phyloP scores from a whole-genome alignment of 2,113 vertebrate genomes.

The Menura novaehollandiae region DNA sequence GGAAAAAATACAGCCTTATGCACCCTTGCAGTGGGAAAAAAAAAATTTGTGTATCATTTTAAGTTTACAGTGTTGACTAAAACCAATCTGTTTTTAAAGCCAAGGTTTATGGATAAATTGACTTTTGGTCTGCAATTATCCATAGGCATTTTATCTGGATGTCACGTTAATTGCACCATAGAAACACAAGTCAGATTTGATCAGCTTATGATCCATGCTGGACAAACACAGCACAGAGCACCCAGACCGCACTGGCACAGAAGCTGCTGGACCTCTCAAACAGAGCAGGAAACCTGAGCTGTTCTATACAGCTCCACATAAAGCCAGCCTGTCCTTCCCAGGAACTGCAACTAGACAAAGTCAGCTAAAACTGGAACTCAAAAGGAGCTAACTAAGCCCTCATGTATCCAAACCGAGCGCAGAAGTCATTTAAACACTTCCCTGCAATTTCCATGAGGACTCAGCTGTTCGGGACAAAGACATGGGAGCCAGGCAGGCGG shows the following conservation, averaged over 20 bases:
- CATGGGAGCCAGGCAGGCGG: too few species aligned
- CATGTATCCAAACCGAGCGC: background rate
- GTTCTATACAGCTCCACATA: background rate
- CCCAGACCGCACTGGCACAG: background rate
- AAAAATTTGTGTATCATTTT: background rate
- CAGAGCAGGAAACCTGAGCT: background rate
- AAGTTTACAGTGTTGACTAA: background rate
- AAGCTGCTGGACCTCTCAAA: background rate
- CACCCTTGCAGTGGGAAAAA: background rate
- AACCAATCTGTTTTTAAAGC: background rate
- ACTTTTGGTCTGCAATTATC: background rate
- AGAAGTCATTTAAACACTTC: background rate
- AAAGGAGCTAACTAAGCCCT: background rate
- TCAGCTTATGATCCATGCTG: background rate
- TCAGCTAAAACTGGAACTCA: background rate
- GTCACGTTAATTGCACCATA: background rate
- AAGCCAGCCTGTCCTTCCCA: background rate
- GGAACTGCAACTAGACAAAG: background rate
- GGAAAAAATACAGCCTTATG: background rate
- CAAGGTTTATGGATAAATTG: background rate
- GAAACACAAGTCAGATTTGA: background rate
- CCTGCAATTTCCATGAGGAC: background rate
- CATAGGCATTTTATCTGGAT: background rate
- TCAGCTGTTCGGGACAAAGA: background rate
- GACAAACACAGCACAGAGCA: background rate